Evolutionary conservation across 2,113 vertebrate genomes (phyloP).

Genomic region (Hoplias malabaricus): DNA sequence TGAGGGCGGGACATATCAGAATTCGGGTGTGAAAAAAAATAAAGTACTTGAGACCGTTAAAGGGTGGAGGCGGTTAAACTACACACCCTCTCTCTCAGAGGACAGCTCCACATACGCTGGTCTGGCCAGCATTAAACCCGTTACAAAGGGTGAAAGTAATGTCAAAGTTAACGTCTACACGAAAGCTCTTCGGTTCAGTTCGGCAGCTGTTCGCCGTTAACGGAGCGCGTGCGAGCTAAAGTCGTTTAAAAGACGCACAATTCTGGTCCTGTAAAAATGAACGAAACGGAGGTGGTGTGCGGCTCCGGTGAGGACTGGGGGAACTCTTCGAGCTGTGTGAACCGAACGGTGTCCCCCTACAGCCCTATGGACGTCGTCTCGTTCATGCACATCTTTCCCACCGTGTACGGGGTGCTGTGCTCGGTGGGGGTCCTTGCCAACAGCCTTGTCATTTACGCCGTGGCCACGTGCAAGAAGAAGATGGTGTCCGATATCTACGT

Average conservation of each 20-base stretch:
- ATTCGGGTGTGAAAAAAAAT: not conserved
- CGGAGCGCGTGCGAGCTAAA: too few relatives aligned
- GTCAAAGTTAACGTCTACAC: too few relatives aligned
- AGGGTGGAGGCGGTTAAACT: not conserved
- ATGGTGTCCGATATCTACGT: slow-evolving; percentile 82
- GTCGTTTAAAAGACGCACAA: too few relatives aligned
- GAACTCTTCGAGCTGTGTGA: slow-evolving; percentile 51
- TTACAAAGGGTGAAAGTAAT: too few relatives aligned
- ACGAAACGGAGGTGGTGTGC: slow-evolving; percentile 59
- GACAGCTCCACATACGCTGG: not conserved
- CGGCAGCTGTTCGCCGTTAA: too few relatives aligned
- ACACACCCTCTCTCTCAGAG: not conserved
- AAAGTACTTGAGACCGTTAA: not conserved
- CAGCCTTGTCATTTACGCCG: slow-evolving; percentile 76
- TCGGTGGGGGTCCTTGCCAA: slow-evolving; percentile 75
- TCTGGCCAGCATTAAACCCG: too few relatives aligned
- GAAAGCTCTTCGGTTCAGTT: too few relatives aligned
- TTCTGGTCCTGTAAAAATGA: too few relatives aligned
- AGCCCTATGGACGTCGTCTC: slow-evolving; percentile 66
- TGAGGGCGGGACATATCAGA: not conserved
- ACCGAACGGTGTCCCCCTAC: slow-evolving; percentile 29
- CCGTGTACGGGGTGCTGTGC: slow-evolving; percentile 77
- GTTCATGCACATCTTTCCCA: slow-evolving; percentile 78
- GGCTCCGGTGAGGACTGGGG: slow-evolving; percentile 51
- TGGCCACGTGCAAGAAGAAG: slow-evolving; percentile 77